These are phyloP conservation scores for Umimayanthus kanabou DNA, from an alignment of 92 coral and sea anemone genomes.

Conservation along the genomic window DNA sequence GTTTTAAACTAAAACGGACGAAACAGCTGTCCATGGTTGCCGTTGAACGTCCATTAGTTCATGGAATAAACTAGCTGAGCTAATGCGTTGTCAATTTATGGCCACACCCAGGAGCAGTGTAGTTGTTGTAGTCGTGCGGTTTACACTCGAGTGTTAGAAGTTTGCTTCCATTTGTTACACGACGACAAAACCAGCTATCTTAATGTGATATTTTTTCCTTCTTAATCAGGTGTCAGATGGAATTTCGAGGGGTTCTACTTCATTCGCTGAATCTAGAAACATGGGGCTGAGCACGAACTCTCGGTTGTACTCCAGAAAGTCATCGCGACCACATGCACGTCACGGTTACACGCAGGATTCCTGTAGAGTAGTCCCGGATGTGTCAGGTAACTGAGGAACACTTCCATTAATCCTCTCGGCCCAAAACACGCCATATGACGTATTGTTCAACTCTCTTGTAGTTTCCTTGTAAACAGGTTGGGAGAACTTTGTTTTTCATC, in stretches of 20 bases:
- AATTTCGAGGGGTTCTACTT: neutral
- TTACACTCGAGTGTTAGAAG: neutral
- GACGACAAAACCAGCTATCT: neutral
- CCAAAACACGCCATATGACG: too few relatives aligned
- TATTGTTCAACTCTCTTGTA: too few relatives aligned
- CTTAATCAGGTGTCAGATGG: conserved; percentile 17
- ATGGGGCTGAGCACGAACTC: conserved; percentile 19
- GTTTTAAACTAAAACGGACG: too few relatives aligned
- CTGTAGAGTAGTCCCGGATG: conserved; percentile 21
- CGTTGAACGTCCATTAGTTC: neutral
- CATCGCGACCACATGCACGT: neutral
- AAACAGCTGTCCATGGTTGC: neutral
- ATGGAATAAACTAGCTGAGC: neutral
- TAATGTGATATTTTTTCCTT: neutral
- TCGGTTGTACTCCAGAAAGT: neutral
- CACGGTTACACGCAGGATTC: neutral
- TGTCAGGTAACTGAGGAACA: conserved; percentile 10
- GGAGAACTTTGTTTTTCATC: too few relatives aligned
- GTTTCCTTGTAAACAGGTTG: too few relatives aligned
- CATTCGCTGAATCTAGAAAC: conserved; percentile 18
- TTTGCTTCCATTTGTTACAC: too few relatives aligned
- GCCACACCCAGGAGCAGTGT: neutral
- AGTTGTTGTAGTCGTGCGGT: neutral
- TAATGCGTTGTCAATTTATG: neutral
- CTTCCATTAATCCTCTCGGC: neutral